Evolutionary conservation across 2,888 invertebrate species (phyloP).

Genomic region (Erynnis tages): DNA sequence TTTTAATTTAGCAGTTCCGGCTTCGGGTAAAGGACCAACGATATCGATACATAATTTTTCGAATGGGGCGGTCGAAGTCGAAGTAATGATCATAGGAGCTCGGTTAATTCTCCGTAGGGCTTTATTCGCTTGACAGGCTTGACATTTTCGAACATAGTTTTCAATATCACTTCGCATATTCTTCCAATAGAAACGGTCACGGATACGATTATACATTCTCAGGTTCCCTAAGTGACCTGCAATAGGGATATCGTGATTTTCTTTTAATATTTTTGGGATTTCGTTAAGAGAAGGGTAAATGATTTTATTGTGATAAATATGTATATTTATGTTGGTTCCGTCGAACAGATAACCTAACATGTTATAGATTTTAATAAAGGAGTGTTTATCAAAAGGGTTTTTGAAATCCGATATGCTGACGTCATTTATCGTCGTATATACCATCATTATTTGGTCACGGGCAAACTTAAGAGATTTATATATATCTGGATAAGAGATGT

Average conservation of each 20-base stretch:
- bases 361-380: conserved; percentile 32
- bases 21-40: conserved; percentile 36
- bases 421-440: neutral
- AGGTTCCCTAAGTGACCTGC: conserved; percentile 33
- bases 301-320: conserved; percentile 31
- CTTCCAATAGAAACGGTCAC: conserved; percentile 36
- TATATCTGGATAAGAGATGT: neutral
- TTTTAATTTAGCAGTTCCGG: conserved; percentile 31
- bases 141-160: conserved; percentile 33
- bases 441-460: neutral
- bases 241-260: conserved; percentile 29
- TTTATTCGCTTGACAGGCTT: conserved; percentile 34
- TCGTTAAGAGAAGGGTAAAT: conserved; percentile 2
- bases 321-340: conserved; percentile 28
- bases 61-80: conserved; percentile 34
- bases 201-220: conserved; percentile 32
- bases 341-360: conserved; percentile 30
- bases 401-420: conserved; percentile 19
- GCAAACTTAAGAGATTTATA: conserved; percentile 1
- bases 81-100: conserved; percentile 38
- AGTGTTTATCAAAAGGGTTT: conserved; percentile 28
- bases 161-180: conserved; percentile 34
- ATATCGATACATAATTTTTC: conserved; percentile 34
- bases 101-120: conserved; percentile 29
- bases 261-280: conserved; percentile 16